Conservation (phyloP, 2,113 vertebrate genomes). For the Alces alces region DNA sequence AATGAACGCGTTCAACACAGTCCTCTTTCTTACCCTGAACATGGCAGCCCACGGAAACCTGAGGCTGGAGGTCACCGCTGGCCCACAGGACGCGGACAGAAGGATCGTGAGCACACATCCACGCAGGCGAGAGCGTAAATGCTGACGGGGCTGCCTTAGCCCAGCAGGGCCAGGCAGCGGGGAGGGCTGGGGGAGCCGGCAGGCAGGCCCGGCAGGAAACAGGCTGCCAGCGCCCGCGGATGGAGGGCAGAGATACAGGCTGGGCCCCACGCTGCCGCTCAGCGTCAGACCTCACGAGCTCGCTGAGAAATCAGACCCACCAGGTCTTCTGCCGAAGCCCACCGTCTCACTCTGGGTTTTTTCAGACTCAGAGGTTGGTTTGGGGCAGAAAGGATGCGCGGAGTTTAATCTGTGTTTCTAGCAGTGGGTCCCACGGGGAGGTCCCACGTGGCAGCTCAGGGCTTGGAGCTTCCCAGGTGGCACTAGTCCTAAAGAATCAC, state of each 20-base stretch:
- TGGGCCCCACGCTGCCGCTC: background rate
- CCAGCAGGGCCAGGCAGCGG: background rate
- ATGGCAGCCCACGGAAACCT: background rate
- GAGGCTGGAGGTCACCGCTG: background rate
- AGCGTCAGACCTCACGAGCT: background rate
- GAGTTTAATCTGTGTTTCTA: background rate
- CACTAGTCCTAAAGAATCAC: background rate
- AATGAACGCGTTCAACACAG: background rate
- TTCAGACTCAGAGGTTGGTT: background rate
- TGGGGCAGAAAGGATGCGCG: background rate
- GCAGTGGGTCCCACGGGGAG: background rate
- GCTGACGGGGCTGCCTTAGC: background rate
- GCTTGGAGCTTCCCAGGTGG: background rate
- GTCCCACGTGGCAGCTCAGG: background rate
- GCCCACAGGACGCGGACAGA: background rate
- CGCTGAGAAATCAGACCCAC: background rate
- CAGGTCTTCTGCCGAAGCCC: background rate
- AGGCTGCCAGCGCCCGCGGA: background rate
- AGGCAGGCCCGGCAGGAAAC: slow-evolving; percentile 15
- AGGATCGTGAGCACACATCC: background rate
- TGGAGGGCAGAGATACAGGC: slow-evolving; percentile 14
- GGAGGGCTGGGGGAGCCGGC: background rate
- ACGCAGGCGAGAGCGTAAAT: background rate
- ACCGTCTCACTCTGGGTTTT: background rate
- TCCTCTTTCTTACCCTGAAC: background rate